Conservation (phyloP, 2,113 vertebrate species). For the Picathartes gymnocephalus region DNA sequence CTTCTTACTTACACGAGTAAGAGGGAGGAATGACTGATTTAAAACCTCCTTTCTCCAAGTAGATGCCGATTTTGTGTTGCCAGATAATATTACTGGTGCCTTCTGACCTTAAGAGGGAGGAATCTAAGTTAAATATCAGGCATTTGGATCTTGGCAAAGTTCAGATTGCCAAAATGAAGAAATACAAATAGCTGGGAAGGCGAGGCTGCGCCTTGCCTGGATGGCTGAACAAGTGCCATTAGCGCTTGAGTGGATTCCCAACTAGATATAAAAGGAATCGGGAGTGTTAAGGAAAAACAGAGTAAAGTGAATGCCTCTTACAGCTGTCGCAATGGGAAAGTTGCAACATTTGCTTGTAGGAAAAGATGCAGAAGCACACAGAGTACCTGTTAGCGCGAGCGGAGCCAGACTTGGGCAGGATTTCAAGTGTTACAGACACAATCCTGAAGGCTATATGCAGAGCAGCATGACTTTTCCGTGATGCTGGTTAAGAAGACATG, state of each 20-base stretch:
- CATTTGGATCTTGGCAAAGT: constrained; percentile 43
- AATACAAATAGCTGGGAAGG: constrained; percentile 29
- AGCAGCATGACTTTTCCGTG: constrained; percentile 59
- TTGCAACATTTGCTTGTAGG: constrained; percentile 72
- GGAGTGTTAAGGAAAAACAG: constrained; percentile 64
- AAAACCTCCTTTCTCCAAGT: constrained; percentile 4
- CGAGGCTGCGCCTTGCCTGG: constrained; percentile 8
- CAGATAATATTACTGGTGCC: constrained; percentile 4
- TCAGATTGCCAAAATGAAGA: constrained; percentile 49
- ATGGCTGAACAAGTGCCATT: constrained; percentile 55
- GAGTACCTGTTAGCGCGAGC: constrained; percentile 67
- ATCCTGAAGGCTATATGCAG: constrained; percentile 65
- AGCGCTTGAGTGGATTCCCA: constrained; percentile 46
- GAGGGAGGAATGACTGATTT: constrained; percentile 40
- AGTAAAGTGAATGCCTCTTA: constrained; percentile 52
- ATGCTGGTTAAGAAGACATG: constrained; percentile 59
- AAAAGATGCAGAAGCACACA: constrained; percentile 72
- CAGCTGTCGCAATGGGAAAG: constrained; percentile 61
- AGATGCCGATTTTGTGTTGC: neutral
- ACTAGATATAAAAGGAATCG: constrained; percentile 59
- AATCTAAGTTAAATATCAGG: constrained; percentile 42
- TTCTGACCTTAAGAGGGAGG: constrained; percentile 37
- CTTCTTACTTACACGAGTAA: neutral
- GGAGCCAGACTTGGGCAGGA: constrained; percentile 66
- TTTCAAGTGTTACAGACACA: constrained; percentile 68